Evolutionary conservation across 2,888 invertebrate genomes (phyloP), one percentile per base, ranked within the genome.

Genomic region (Unio pictorum): DNA sequence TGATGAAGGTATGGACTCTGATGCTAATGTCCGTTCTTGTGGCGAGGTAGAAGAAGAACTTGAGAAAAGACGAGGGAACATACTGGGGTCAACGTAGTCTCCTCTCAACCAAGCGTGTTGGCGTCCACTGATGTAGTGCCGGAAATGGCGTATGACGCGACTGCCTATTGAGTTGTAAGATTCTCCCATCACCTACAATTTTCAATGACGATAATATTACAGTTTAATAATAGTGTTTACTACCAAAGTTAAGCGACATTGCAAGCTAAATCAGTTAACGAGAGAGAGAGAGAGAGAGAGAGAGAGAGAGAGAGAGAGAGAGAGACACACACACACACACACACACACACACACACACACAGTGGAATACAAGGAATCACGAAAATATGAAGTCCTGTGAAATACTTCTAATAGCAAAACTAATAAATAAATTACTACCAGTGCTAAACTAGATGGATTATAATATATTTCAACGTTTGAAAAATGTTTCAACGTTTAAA

Each of bases 101-200:
- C 86, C 86, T 56, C 81, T 81, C 63, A 87, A 71, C 88, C 88
- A 88, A 15, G 84, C 76, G 74, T 88, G 88, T 57, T 75, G 76
- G 18, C 76, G 68, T 34, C 84, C 84, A 60, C 76, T 83, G 61
- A 88, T 86, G 68, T 82, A 85, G 69, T 88, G 88, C 1, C 85
- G 82, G 71, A 88, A 88, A 62, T 87, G 84, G 30, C 87, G 84
- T 30, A 88, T 76, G 3, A 87, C 87, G 17, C 86, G 79, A 67
- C 86, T 87, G 26, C 88, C 88, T 26, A 88, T 70, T 0, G 87
- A 88, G 71, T 87, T 84, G 65, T 88, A 88, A 1, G 83, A 81
- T 66, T 87, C 87, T 30, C 84, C 82, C 80, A 88, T 87, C 23
- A 87, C 86, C 88, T 88, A 74, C 17, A 75, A 74, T 45, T 8